Conservation (phyloP, 2,888 invertebrate genomes). For the Electrophaes corylata region DNA sequence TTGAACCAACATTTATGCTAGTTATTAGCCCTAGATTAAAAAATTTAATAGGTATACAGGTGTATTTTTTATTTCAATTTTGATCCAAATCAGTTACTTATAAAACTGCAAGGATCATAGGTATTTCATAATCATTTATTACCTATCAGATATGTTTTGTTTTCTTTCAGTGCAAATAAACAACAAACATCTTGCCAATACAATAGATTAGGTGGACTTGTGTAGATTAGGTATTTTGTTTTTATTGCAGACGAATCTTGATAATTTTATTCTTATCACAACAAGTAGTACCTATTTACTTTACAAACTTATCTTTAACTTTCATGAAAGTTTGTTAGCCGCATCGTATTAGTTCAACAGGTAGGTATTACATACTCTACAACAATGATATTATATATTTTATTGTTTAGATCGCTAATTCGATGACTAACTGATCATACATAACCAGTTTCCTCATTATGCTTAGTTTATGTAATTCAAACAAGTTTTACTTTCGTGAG, state of each 20-base stretch:
- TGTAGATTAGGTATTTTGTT: not conserved
- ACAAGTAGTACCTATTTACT: too few relatives aligned
- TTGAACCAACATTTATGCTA: too few relatives aligned
- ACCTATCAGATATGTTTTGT: too few relatives aligned
- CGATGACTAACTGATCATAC: conserved; percentile 11
- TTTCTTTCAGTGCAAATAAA: too few relatives aligned
- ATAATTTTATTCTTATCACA: not conserved
- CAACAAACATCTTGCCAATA: not conserved
- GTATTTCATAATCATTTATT: too few relatives aligned
- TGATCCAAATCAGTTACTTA: too few relatives aligned
- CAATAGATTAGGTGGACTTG: not conserved
- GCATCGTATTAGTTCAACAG: not conserved
- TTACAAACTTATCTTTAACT: not conserved
- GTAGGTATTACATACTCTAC: not conserved
- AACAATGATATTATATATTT: not conserved
- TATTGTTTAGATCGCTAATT: not conserved
- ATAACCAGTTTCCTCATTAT: conserved; percentile 19
- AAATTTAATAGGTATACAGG: too few relatives aligned
- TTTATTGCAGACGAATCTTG: not conserved
- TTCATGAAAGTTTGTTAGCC: not conserved
- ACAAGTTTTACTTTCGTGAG: conserved; percentile 32
- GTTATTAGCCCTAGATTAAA: too few relatives aligned
- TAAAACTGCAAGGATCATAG: too few relatives aligned
- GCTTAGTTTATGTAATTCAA: conserved; percentile 19
- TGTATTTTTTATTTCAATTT: too few relatives aligned